A percentile compares a stretch with the other conserved stretches of the same genome.
phyloP scores from a whole-genome alignment of 2,888 invertebrate genomes.

The Spialia ferax region DNA sequence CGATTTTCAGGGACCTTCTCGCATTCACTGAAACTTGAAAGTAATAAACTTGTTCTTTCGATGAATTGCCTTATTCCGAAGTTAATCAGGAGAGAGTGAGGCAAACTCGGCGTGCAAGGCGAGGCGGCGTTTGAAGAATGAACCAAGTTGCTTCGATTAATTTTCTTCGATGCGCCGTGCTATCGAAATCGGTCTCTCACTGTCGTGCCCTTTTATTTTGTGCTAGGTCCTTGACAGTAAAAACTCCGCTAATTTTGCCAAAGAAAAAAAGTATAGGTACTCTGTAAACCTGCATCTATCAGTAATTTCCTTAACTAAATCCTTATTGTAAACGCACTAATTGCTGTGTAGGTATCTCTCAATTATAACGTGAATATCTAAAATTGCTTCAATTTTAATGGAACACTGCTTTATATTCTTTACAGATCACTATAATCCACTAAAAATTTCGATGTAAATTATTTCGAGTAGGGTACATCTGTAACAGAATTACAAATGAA shows the following conservation, averaged over 20 bases:
- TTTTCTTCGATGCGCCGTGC: constrained; percentile 54
- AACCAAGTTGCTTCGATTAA: constrained; percentile 59
- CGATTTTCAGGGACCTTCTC: constrained; percentile 63
- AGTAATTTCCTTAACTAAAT: constrained; percentile 65
- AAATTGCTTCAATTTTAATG: neutral
- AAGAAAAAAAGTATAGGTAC: constrained; percentile 9
- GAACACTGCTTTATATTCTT: constrained; percentile 14
- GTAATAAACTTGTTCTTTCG: constrained; percentile 74
- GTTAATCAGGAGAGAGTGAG: constrained; percentile 65
- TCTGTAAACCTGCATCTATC: too few species aligned
- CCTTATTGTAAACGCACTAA: constrained; percentile 49
- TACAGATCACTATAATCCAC: constrained; percentile 15
- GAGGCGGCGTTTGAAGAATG: constrained; percentile 58
- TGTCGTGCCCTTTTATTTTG: constrained; percentile 55
- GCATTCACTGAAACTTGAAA: constrained; percentile 68
- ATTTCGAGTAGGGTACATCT: constrained; percentile 17
- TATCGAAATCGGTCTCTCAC: constrained; percentile 41
- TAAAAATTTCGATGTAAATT: constrained; percentile 31
- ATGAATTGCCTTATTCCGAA: constrained; percentile 74
- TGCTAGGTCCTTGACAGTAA: constrained; percentile 53
- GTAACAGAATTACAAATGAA: constrained; percentile 34
- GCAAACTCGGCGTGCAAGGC: constrained; percentile 36
- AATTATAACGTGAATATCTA: neutral
- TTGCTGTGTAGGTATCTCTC: constrained; percentile 42
- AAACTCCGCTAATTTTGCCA: constrained; percentile 5